Conservation (phyloP, 2,888 invertebrate genomes). For the Stenotaenia linearis region DNA sequence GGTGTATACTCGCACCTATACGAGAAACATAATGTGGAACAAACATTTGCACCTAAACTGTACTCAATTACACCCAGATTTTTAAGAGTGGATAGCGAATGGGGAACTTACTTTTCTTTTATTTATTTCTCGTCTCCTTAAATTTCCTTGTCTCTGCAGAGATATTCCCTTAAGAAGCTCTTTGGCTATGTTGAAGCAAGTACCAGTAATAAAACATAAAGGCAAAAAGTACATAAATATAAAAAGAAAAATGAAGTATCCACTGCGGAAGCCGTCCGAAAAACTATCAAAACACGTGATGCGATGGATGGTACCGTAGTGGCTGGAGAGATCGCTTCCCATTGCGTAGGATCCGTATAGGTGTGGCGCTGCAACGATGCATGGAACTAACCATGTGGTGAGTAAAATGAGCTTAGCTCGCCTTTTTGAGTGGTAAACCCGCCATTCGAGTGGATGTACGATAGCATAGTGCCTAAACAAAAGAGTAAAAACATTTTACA, state of each 20-base stretch:
- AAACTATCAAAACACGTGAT: conserved; percentile 49
- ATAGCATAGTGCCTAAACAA: conserved; percentile 50
- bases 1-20: no score
- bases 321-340: conserved; percentile 42
- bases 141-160: conserved; percentile 41
- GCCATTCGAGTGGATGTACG: conserved; percentile 49
- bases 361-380: conserved; percentile 43
- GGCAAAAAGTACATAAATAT: conserved; percentile 48
- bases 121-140: conserved; percentile 42
- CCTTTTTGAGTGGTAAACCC: conserved; percentile 44
- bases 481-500: not conserved
- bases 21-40: no score
- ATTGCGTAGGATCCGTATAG: conserved; percentile 41
- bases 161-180: conserved; percentile 42
- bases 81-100: no score
- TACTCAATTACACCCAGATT: no score
- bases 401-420: conserved; percentile 47
- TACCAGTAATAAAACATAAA: conserved; percentile 45
- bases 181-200: conserved; percentile 43
- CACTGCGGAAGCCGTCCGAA: conserved; percentile 45
- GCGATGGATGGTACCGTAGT: conserved; percentile 46
- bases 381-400: conserved; percentile 48
- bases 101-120: conserved; percentile 45
- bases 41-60: no score
- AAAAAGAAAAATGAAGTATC: conserved; percentile 49